Conservation (phyloP, 2,113 vertebrate genomes). For the Odontophorus gujanensis region DNA sequence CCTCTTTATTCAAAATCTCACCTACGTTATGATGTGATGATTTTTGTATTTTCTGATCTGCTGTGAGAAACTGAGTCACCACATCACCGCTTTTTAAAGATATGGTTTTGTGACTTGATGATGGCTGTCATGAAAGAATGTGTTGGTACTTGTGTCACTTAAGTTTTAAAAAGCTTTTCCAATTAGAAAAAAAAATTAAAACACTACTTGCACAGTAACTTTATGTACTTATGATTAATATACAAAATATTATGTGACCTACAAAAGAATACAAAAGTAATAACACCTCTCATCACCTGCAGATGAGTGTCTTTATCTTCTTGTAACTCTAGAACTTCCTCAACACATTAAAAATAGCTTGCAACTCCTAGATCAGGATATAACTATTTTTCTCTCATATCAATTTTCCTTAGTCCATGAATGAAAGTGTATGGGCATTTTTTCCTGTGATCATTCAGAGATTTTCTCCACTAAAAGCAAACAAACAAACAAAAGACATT, state of each 20-base stretch:
- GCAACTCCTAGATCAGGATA: neutral
- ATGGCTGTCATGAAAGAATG: conserved; percentile 28
- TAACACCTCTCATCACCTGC: neutral
- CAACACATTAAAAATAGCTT: neutral
- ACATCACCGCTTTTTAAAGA: conserved; percentile 7
- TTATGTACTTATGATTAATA: neutral
- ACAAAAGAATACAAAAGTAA: neutral
- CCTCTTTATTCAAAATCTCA: neutral
- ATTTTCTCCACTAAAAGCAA: neutral
- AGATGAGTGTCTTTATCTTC: neutral
- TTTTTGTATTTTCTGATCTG: conserved; percentile 28
- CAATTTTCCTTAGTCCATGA: neutral
- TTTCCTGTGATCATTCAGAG: neutral
- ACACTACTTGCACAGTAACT: neutral
- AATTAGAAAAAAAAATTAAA: neutral
- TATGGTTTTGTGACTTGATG: conserved; percentile 8
- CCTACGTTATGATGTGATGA: neutral
- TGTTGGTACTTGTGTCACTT: neutral
- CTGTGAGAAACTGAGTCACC: neutral
- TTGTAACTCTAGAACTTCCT: neutral
- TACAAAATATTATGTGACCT: neutral
- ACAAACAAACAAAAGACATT: no score
- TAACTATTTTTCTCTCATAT: neutral
- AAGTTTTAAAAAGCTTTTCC: neutral
- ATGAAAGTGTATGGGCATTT: neutral